Percentiles rank a stretch among this genome's conserved stretches.
These are phyloP conservation scores for Strigamia crassipes DNA, from an alignment of 2,888 invertebrate species.

Conservation along the genomic window DNA sequence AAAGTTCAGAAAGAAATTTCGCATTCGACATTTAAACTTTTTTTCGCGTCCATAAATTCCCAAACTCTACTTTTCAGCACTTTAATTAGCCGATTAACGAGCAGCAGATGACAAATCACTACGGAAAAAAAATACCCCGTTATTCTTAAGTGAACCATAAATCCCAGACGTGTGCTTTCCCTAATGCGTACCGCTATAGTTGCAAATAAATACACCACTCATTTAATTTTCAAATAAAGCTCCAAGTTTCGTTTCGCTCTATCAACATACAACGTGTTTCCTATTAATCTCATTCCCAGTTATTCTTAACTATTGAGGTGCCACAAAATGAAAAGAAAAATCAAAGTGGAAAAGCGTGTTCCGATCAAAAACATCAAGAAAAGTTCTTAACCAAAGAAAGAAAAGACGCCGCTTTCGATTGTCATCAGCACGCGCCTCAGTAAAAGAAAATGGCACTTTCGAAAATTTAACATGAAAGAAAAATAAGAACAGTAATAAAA, in stretches of 20 bases:
- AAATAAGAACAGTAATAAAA: background rate
- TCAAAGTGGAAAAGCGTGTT: constrained; percentile 30
- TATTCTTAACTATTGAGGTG: background rate
- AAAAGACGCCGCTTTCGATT: constrained; percentile 10
- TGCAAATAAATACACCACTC: too few relatives aligned
- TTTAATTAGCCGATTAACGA: too few relatives aligned
- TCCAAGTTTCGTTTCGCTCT: background rate
- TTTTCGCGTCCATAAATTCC: too few relatives aligned
- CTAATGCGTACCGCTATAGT: too few relatives aligned
- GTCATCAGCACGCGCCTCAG: constrained; percentile 17
- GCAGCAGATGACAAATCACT: too few relatives aligned
- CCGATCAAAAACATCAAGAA: constrained; percentile 17
- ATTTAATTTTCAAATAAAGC: too few relatives aligned
- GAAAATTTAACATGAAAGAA: background rate
- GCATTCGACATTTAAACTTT: too few relatives aligned
- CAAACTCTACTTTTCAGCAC: too few relatives aligned
- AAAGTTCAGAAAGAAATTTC: too few relatives aligned
- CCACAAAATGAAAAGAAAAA: background rate
- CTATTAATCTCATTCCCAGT: background rate
- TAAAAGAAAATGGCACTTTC: background rate
- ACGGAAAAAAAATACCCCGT: too few relatives aligned
- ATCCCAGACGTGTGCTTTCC: too few relatives aligned
- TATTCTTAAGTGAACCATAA: too few relatives aligned
- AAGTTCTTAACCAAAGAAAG: background rate
- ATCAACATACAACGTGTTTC: background rate